These are phyloP conservation scores for Glyphotaelius pellucidus DNA, from an alignment of 2,888 invertebrate genomes.

Conservation along the genomic window DNA sequence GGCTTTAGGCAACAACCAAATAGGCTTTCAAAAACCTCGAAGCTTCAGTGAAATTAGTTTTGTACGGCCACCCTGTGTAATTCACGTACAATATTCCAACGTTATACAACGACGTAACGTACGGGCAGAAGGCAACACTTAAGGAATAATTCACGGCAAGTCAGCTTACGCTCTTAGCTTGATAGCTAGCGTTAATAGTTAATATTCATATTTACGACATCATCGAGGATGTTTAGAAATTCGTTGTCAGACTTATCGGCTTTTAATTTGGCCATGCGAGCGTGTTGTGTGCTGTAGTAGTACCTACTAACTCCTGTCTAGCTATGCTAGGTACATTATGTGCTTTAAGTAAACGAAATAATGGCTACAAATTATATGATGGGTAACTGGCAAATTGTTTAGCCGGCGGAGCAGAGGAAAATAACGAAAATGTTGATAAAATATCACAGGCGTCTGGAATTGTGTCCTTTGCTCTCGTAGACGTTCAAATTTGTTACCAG, in stretches of 20 bases:
- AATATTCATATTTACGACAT: neutral
- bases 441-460: too few relatives aligned
- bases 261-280: neutral
- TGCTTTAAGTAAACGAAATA: too few relatives aligned
- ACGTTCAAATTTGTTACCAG: too few relatives aligned
- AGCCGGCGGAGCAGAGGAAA: too few relatives aligned
- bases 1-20: neutral
- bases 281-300: neutral
- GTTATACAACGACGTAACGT: neutral
- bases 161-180: slow-evolving; percentile 20
- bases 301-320: neutral
- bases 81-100: neutral
- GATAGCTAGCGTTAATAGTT: slow-evolving; percentile 18
- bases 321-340: neutral
- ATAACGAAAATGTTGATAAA: too few relatives aligned
- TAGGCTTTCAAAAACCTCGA: neutral
- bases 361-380: too few relatives aligned
- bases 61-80: neutral
- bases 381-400: too few relatives aligned
- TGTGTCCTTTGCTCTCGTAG: too few relatives aligned
- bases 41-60: neutral
- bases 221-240: slow-evolving; percentile 4
- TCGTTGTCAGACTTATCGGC: slow-evolving; percentile 8
- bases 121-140: neutral
- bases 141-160: slow-evolving; percentile 6